Conservation (phyloP, 2,888 invertebrate genomes). For the Agrotis segetum region DNA sequence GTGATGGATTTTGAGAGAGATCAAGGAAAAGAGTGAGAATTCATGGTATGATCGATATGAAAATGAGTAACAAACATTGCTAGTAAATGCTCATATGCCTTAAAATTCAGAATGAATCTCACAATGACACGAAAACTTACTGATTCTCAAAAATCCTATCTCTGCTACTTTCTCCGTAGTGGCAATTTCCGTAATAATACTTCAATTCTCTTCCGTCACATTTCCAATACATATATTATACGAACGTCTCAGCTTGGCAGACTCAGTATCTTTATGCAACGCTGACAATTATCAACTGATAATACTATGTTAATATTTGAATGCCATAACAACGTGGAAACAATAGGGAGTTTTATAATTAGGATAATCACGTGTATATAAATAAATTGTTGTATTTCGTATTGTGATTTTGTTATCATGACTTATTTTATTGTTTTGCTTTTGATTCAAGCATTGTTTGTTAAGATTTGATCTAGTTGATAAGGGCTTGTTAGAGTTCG, state of each 20-base stretch:
- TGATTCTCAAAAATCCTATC: not conserved
- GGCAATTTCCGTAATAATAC: not conserved
- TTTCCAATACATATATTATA: slow-evolving; percentile 19
- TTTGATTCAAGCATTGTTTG: no score
- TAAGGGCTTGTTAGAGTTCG: not conserved
- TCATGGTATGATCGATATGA: not conserved
- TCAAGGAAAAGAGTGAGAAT: no score
- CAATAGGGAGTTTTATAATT: slow-evolving; percentile 53
- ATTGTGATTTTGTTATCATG: not conserved
- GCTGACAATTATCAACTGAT: slow-evolving; percentile 28
- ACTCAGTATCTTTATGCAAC: slow-evolving; percentile 41
- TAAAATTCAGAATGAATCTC: not conserved
- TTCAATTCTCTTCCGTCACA: slow-evolving; percentile 29
- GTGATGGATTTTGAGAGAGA: not conserved
- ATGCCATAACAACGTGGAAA: slow-evolving; percentile 41
- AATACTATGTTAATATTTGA: slow-evolving; percentile 42
- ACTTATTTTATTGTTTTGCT: not conserved
- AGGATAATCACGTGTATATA: slow-evolving; percentile 40
- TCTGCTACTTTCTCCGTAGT: not conserved
- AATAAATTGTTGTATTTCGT: slow-evolving; percentile 3
- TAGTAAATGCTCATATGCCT: not conserved
- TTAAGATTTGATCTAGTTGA: not conserved
- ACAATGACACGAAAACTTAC: slow-evolving; percentile 39
- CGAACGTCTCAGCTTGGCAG: slow-evolving; percentile 44
- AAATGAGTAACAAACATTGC: no score